Conservation (phyloP, 1,140 invertebrate species). For the Drosophila ironensis region DNA sequence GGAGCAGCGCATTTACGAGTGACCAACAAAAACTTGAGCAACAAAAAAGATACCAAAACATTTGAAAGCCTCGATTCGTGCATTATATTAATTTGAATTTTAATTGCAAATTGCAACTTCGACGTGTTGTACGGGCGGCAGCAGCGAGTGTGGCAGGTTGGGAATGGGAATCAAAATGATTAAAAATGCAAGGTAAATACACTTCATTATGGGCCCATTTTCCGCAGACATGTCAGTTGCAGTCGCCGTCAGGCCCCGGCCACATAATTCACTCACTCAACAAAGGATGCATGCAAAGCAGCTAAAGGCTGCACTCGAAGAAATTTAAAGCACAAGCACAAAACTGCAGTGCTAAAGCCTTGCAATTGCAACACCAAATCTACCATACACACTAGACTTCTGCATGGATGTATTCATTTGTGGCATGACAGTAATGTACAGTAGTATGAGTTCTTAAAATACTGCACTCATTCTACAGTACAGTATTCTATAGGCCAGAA, state of each 20-base stretch:
- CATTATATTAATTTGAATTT: conserved; percentile 75
- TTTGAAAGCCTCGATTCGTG: conserved; percentile 61
- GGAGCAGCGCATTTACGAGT: conserved; percentile 59
- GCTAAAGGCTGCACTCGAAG: neutral
- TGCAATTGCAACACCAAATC: too few relatives aligned
- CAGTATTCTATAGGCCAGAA: too few relatives aligned
- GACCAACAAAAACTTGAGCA: conserved; percentile 19
- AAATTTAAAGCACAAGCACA: neutral
- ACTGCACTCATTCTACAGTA: too few relatives aligned
- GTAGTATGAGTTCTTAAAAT: too few relatives aligned
- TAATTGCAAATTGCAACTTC: conserved; percentile 67
- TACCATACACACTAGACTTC: too few relatives aligned
- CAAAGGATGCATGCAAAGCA: conserved; percentile 62
- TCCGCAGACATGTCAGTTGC: conserved; percentile 44
- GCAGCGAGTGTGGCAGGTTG: conserved; percentile 18
- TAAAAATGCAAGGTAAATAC: conserved; percentile 71
- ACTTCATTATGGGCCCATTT: conserved; percentile 76
- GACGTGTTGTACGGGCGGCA: conserved; percentile 23
- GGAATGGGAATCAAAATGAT: conserved; percentile 26
- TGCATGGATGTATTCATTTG: too few relatives aligned
- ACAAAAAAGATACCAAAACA: conserved; percentile 21
- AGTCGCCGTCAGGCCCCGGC: conserved; percentile 46
- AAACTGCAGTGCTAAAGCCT: too few relatives aligned
- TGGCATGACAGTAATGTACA: too few relatives aligned
- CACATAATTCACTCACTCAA: conserved; percentile 70